Percentiles rank a stretch among this genome's conserved stretches.
Evolutionary conservation across 2,888 invertebrate genomes (phyloP).

Genomic region (Globia sparganii): DNA sequence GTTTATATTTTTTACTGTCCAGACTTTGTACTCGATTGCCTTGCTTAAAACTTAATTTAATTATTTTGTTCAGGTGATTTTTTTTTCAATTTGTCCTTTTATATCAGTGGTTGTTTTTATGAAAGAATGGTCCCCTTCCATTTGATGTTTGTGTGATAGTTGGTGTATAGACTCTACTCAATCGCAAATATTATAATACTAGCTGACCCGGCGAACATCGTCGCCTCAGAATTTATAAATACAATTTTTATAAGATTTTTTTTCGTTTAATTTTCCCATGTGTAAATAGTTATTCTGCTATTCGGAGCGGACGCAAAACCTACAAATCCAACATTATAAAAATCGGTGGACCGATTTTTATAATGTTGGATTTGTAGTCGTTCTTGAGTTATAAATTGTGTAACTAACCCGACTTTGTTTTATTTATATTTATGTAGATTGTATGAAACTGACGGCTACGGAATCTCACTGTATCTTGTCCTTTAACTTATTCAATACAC

Average conservation of each 20-base stretch:
- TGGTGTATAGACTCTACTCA: not conserved
- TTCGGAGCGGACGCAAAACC: too few species aligned
- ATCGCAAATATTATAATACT: not conserved
- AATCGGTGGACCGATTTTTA: too few species aligned
- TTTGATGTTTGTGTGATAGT: not conserved
- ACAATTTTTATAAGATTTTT: too few species aligned
- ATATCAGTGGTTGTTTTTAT: not conserved
- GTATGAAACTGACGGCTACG: not conserved
- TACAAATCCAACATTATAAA: too few species aligned
- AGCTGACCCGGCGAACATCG: too few species aligned
- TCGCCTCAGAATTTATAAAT: too few species aligned
- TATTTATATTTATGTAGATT: too few species aligned
- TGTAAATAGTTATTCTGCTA: too few species aligned
- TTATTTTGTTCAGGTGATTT: not conserved
- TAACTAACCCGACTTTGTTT: too few species aligned
- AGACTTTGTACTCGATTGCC: slow-evolving; percentile 10
- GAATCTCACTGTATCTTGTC: not conserved
- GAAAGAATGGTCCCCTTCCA: not conserved
- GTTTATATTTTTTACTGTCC: slow-evolving; percentile 71
- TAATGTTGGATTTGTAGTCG: too few species aligned
- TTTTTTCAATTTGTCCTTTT: not conserved
- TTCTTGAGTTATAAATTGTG: too few species aligned
- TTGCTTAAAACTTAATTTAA: slow-evolving; percentile 25
- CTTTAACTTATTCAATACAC: not conserved
- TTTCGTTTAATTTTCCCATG: too few species aligned